Evolutionary conservation across 2,797 vertebrate genomes (phyloP).

Genomic region (Epinephelus awoara): DNA sequence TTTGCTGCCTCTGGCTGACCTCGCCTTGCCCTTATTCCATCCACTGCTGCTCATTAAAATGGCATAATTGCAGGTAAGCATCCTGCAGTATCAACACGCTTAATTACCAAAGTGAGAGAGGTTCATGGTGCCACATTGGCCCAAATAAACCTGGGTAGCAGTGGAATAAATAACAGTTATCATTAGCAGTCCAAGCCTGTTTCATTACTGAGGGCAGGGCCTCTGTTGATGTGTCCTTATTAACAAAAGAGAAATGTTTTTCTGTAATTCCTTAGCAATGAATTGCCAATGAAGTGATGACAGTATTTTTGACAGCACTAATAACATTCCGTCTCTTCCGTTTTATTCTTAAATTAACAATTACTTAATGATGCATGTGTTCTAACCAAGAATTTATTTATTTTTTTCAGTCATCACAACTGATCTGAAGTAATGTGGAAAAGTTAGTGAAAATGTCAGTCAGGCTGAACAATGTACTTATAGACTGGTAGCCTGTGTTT

Average conservation of each 20-base stretch:
- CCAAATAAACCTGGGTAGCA: slow-evolving; percentile 82
- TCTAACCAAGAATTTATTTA: slow-evolving; percentile 15
- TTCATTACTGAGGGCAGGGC: slow-evolving; percentile 79
- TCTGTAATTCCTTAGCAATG: slow-evolving; percentile 41
- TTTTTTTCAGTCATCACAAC: slow-evolving; percentile 20
- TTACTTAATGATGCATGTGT: slow-evolving; percentile 29
- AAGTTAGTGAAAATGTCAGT: slow-evolving; percentile 36
- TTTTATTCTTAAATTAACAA: slow-evolving; percentile 34
- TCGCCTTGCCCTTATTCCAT: slow-evolving; percentile 77
- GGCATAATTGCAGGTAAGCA: slow-evolving; percentile 88
- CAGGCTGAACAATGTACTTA: slow-evolving; percentile 5
- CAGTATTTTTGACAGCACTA: slow-evolving; percentile 49
- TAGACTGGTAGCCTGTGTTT: background rate
- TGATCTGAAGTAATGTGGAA: slow-evolving; percentile 1
- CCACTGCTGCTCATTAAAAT: slow-evolving; percentile 86
- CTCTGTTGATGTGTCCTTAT: slow-evolving; percentile 69
- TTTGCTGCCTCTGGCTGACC: slow-evolving; percentile 85
- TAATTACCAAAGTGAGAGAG: slow-evolving; percentile 86
- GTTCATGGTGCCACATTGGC: slow-evolving; percentile 79
- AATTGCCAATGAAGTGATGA: slow-evolving; percentile 65
- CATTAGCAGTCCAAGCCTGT: slow-evolving; percentile 77
- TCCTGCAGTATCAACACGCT: slow-evolving; percentile 83
- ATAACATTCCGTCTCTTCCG: slow-evolving; percentile 39
- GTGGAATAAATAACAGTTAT: slow-evolving; percentile 85
- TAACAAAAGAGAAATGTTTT: slow-evolving; percentile 75